Conservation (phyloP, 2,888 invertebrate species). For the Drosophila koepferae region DNA sequence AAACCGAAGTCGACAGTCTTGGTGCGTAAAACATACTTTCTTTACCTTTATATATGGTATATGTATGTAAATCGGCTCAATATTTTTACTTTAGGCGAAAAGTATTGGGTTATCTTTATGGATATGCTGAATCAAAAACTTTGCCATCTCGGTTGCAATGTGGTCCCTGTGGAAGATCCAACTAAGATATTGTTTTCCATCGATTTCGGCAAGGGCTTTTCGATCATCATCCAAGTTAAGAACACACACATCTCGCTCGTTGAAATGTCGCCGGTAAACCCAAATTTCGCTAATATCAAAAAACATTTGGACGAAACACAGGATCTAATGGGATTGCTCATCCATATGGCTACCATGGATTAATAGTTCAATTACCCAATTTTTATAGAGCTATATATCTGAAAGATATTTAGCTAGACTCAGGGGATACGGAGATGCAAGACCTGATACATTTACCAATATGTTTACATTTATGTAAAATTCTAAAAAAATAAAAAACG, state of each 20-base stretch:
- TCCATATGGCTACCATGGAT: too few relatives aligned
- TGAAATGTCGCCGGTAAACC: conserved; percentile 34
- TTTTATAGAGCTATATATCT: too few relatives aligned
- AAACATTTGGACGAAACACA: conserved; percentile 28
- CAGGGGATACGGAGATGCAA: background rate
- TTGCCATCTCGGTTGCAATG: conserved; percentile 14
- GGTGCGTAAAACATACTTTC: background rate
- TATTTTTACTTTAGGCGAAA: background rate
- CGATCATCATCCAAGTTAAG: conserved; percentile 5
- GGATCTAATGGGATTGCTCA: conserved; percentile 50
- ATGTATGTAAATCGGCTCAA: too few relatives aligned
- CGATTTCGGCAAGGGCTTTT: conserved; percentile 1
- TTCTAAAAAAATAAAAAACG: background rate
- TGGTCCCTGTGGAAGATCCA: background rate
- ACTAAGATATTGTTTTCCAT: conserved; percentile 19
- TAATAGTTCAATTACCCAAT: background rate
- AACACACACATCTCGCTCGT: conserved; percentile 13
- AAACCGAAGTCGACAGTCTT: background rate
- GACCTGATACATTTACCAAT: background rate
- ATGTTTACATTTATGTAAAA: background rate
- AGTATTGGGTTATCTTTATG: background rate
- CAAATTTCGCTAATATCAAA: conserved; percentile 33
- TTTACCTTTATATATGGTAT: background rate
- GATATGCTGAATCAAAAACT: conserved; percentile 5
- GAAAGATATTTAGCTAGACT: too few relatives aligned